Evolutionary conservation across 2,113 vertebrate species (phyloP), one percentile per base, ranked within the genome.

Genomic region (Mohoua ochrocephala): DNA sequence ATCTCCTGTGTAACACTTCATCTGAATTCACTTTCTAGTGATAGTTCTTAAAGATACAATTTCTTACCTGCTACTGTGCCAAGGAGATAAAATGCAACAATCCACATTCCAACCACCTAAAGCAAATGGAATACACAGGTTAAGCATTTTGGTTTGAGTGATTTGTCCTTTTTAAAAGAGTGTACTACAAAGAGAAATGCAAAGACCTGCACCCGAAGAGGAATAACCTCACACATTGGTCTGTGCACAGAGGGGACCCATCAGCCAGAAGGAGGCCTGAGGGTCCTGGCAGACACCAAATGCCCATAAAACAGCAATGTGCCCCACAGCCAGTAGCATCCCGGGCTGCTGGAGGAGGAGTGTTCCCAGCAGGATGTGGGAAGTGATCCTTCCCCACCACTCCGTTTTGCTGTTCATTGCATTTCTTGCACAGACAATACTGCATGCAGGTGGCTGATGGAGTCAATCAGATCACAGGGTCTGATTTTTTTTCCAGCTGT

Each of bases 41-140:
- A 13, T 35, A 84, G 49, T 42, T 47, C 75, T 81, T 60, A 76
- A 64, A 71, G 56, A 64, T 49, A 54, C 2, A 35, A 44, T 57
- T 35, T 91, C 96, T 97, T 53, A 97, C 96, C 96, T 96, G 92
- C 88, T 91, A 35, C 61, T 53, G 41, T 49, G 49, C 80, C 83
- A 67, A 97, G 93, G 80, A 97, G 93, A 61, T 42, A 94, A 93
- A 95, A 84, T 39, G 77, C 88, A 79, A 60, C 27, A 78, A 93
- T 93, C 93, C 92, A 96, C 7, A 73, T 75, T 84, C 92, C 92
- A 84, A 27, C 6, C 80, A 96, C 91, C 95, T 97, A 92, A 91
- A 95, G 23, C 45, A 89, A 96, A 94, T 79, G 30, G 37, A 93
- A 89, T 57, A 91, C 31, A 70, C 8, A 61, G 5, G 83, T 94